phyloP scores from a whole-genome alignment of 64 coral and sea anemone genomes.

The Trachythela sp. region DNA sequence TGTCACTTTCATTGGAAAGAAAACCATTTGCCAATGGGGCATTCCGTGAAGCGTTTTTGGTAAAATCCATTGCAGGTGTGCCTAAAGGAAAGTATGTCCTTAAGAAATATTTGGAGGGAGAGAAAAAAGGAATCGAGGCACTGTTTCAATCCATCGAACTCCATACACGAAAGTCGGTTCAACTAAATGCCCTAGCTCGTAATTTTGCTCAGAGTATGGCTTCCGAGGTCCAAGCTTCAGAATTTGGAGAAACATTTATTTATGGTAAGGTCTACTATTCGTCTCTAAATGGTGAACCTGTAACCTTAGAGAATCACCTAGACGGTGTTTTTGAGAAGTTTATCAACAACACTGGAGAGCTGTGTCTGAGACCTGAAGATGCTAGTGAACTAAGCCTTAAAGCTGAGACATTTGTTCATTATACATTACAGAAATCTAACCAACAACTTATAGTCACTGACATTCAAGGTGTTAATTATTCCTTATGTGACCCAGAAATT shows the following conservation, averaged over 20 bases:
- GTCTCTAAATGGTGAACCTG: slow-evolving; percentile 27
- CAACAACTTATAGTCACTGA: slow-evolving; percentile 22
- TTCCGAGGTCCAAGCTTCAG: not conserved
- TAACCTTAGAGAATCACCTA: slow-evolving; percentile 19
- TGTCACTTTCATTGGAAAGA: slow-evolving; percentile 17
- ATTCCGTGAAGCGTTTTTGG: slow-evolving; percentile 21
- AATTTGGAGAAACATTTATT: slow-evolving; percentile 23
- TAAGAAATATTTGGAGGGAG: slow-evolving; percentile 26
- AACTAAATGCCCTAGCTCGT: not conserved
- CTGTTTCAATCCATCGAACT: slow-evolving; percentile 30
- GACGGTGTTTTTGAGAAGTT: slow-evolving; percentile 41
- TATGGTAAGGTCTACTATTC: slow-evolving; percentile 49
- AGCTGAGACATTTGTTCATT: slow-evolving; percentile 9
- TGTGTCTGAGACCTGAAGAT: not conserved
- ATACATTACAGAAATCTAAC: not conserved
- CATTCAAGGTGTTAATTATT: slow-evolving; percentile 14
- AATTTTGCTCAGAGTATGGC: slow-evolving; percentile 35
- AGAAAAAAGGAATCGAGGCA: slow-evolving; percentile 27
- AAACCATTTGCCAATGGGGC: slow-evolving; percentile 33
- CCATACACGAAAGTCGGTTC: slow-evolving; percentile 40
- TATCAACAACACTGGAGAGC: slow-evolving; percentile 38
- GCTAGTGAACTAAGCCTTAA: slow-evolving; percentile 12
- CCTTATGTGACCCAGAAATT: slow-evolving; percentile 17
- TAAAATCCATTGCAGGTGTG: slow-evolving; percentile 29
- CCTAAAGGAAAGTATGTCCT: slow-evolving; percentile 32